Evolutionary conservation across 1,140 invertebrate species (phyloP), one percentile per base, ranked within the genome.

Genomic region (Drosophila orosa): DNA sequence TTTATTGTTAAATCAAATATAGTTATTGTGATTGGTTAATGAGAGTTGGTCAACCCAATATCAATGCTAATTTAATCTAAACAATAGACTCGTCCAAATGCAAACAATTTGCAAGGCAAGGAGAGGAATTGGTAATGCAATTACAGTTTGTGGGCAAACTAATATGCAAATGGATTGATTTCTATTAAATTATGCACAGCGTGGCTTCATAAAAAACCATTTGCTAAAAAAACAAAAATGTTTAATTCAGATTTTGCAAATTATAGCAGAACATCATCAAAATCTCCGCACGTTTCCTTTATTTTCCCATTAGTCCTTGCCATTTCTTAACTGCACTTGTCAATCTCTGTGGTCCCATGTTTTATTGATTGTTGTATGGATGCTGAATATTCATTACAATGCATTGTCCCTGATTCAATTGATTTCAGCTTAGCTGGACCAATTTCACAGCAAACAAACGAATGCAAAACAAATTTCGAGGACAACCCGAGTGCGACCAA

Each of bases 341-440:
- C 33, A 25, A 35, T 52, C 35, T 22, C 17, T 57, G 47, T 58
- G 66, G 65, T 39, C 40, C 24, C 50, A 71, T 71, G 65, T 48
- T 48, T 71, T 58, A 71, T 71, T 27, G 68, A 71, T 71, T 48
- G 48, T 22, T 39, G 65, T 17, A 39, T 48, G 25, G 52, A 48
- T 56, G 47, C 27, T 44, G 65, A 60, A 76, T 67, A 75, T 59
- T 48, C 48, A 60, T 76, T 68, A 48, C 74, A 76, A 54, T 68
- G 62, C 62, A 76, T 68, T 76, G 55, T 76, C 62, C 58, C 62
- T 25, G 72, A 76, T 39, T 76, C 74, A 67, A 76, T 76, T 76
- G 74, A 76, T 68, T 76, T 76, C 50, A 33, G 61, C 73, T 76
- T 76, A 68, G 55, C 61, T 45, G 61, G 55, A 67, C 47, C 61